Percentiles rank a stretch among this genome's conserved stretches.
Conservation (phyloP, 2,888 invertebrate species). For the Hypomecis atomaria region DNA sequence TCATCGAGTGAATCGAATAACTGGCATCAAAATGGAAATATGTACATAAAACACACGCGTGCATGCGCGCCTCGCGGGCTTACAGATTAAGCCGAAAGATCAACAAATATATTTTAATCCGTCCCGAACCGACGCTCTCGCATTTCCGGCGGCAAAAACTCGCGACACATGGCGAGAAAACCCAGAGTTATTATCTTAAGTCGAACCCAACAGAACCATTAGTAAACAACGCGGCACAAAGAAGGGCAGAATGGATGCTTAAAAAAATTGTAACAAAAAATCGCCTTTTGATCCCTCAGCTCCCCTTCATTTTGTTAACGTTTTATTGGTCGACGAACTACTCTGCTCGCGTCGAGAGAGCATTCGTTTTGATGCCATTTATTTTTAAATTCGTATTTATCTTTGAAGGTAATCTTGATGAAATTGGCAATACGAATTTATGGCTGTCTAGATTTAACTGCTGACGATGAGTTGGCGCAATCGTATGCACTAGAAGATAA, state of each 20-base stretch:
- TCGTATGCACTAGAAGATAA: background rate
- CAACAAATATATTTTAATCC: constrained; percentile 83
- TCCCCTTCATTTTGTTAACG: constrained; percentile 77
- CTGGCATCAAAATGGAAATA: constrained; percentile 56
- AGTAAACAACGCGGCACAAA: constrained; percentile 84
- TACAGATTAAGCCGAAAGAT: constrained; percentile 78
- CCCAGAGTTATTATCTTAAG: constrained; percentile 82
- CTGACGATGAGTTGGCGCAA: background rate
- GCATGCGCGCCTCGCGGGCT: constrained; percentile 57
- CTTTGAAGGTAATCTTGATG: constrained; percentile 11
- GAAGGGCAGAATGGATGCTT: constrained; percentile 81
- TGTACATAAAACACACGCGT: constrained; percentile 50
- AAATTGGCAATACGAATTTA: constrained; percentile 7
- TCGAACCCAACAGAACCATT: constrained; percentile 84
- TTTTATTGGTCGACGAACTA: constrained; percentile 78
- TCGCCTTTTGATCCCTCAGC: constrained; percentile 78
- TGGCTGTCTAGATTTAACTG: background rate
- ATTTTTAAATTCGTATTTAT: constrained; percentile 31
- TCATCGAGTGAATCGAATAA: constrained; percentile 61
- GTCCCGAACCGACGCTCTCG: constrained; percentile 72
- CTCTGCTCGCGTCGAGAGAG: constrained; percentile 33
- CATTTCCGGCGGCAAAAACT: constrained; percentile 81
- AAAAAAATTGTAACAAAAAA: constrained; percentile 82
- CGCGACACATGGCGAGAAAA: constrained; percentile 81
- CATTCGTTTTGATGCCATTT: constrained; percentile 37